A percentile compares a stretch with the other conserved stretches of the same genome.
Evolutionary conservation across 1,140 invertebrate species (phyloP).

Genomic region (Tetramorium alpestre): DNA sequence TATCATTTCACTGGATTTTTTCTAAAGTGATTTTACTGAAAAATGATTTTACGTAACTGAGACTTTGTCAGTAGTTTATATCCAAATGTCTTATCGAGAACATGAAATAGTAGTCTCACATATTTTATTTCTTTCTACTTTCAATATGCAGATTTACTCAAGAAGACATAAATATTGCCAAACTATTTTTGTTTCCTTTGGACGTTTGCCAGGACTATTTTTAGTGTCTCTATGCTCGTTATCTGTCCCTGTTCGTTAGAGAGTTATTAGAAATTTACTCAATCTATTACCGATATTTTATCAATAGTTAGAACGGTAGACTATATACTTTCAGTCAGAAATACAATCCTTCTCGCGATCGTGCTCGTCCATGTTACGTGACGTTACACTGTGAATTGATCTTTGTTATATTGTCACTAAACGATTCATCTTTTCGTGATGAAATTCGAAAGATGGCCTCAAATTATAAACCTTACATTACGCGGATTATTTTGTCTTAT

Average conservation of each 20-base stretch:
- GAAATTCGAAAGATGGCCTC: constrained; percentile 12
- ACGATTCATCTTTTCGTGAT: not conserved
- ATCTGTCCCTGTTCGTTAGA: not conserved
- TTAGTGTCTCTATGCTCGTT: not conserved
- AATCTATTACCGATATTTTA: not conserved
- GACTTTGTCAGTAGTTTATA: not conserved
- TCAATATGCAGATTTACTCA: not conserved
- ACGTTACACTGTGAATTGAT: constrained; percentile 15
- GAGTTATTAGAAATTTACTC: constrained; percentile 1
- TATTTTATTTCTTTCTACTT: not conserved
- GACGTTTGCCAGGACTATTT: not conserved
- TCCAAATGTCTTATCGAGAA: not conserved
- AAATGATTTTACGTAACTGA: not conserved
- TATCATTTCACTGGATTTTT: not conserved
- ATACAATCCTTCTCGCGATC: not conserved
- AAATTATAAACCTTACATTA: constrained; percentile 11
- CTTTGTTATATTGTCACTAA: constrained; percentile 4
- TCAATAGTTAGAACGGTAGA: not conserved
- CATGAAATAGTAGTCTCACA: not conserved
- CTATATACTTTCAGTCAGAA: not conserved
- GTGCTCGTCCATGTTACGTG: constrained; percentile 33
- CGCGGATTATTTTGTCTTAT: not conserved
- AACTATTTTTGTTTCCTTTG: constrained; percentile 18
- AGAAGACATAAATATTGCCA: not conserved
- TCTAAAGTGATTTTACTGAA: not conserved